phyloP scores from a whole-genome alignment of 2,113 vertebrate species.

The Oostethus manadensis region DNA sequence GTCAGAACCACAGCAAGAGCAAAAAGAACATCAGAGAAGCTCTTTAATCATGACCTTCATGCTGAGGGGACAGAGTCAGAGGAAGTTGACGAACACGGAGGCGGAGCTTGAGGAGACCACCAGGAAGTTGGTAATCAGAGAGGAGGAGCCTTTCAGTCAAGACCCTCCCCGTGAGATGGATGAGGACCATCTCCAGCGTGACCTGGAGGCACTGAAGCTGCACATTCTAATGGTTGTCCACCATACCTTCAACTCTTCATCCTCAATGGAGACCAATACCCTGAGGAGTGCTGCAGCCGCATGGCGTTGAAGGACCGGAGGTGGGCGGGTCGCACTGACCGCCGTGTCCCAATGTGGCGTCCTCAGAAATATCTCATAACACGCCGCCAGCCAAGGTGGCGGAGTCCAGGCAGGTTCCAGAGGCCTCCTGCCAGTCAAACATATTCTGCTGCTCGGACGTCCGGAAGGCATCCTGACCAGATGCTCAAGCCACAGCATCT shows the following conservation, averaged over 20 bases:
- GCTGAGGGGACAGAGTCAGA: conserved; percentile 18
- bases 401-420: conserved; percentile 57
- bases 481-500: too few relatives aligned
- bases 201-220: conserved; percentile 66
- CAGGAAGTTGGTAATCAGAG: conserved; percentile 68
- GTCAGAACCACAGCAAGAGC: not conserved
- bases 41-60: not conserved
- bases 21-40: not conserved
- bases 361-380: conserved; percentile 78
- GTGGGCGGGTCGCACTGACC: conserved; percentile 35
- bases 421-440: too few relatives aligned
- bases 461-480: too few relatives aligned
- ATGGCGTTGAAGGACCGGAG: conserved; percentile 77
- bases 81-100: not conserved
- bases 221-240: conserved; percentile 66
- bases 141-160: conserved; percentile 66
- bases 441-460: too few relatives aligned
- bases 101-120: conserved; percentile 43
- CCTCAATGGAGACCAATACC: conserved; percentile 30
- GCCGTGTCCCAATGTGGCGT: conserved; percentile 48
- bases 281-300: conserved; percentile 75
- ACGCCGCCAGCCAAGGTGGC: conserved; percentile 61
- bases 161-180: conserved; percentile 39
- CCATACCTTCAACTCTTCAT: conserved; percentile 58
- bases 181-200: conserved; percentile 58